A percentile compares a stretch with the other conserved stretches of the same genome.
Conservation (phyloP, 2,113 vertebrate species). For the Mugil cephalus region DNA sequence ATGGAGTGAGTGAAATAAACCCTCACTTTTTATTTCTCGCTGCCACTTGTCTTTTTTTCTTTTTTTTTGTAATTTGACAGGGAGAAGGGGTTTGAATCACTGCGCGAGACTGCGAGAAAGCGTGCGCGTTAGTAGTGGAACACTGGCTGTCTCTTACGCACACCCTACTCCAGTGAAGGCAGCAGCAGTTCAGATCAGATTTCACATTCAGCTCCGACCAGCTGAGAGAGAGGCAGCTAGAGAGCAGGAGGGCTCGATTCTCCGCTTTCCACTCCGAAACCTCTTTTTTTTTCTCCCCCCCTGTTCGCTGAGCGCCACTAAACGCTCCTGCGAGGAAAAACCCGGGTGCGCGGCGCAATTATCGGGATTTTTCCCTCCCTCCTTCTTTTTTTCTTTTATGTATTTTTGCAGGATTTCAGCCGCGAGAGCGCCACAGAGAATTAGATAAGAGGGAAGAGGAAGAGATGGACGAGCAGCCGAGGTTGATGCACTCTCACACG, state of each 20-base stretch:
- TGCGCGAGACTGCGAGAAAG: slow-evolving; percentile 44
- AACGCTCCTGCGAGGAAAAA: slow-evolving; percentile 34
- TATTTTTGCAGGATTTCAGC: slow-evolving; percentile 78
- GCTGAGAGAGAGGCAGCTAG: slow-evolving; percentile 66
- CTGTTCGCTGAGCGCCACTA: slow-evolving; percentile 25
- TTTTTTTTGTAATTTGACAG: slow-evolving; percentile 14
- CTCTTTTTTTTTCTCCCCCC: slow-evolving; percentile 23
- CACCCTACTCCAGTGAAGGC: slow-evolving; percentile 68
- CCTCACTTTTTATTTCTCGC: slow-evolving; percentile 59
- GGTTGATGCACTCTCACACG: slow-evolving; percentile 95
- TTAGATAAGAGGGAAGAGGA: slow-evolving; percentile 77
- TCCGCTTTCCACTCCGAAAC: slow-evolving; percentile 45
- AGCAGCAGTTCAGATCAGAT: slow-evolving; percentile 79
- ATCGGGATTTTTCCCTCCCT: slow-evolving; percentile 45
- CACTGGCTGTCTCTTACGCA: slow-evolving; percentile 60
- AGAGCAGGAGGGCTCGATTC: slow-evolving; percentile 56
- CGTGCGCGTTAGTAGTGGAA: slow-evolving; percentile 56
- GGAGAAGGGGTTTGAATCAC: slow-evolving; percentile 34
- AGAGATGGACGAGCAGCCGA: slow-evolving; percentile 96
- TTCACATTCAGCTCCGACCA: slow-evolving; percentile 77
- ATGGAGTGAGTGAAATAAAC: slow-evolving; percentile 83
- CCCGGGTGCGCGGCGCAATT: slow-evolving; percentile 46
- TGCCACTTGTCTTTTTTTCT: slow-evolving; percentile 30
- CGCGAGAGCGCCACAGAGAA: slow-evolving; percentile 71
- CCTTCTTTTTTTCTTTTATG: slow-evolving; percentile 62